Evolutionary conservation across 2,113 vertebrate genomes (phyloP).

Genomic region (Pholis gunnellus): DNA sequence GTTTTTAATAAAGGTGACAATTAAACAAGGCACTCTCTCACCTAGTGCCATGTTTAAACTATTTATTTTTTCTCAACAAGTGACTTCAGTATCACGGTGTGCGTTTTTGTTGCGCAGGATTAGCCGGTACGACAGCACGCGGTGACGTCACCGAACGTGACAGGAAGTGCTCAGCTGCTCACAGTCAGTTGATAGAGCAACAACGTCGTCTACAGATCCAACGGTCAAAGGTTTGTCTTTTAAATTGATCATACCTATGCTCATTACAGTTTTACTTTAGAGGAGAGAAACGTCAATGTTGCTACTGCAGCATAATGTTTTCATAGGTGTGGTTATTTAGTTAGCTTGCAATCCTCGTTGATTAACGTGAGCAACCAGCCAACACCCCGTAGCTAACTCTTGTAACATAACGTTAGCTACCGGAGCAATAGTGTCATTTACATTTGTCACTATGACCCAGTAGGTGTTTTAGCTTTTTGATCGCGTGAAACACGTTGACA

Average conservation of each 20-base stretch:
- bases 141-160: conserved; percentile 57
- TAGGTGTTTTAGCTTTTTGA: background rate
- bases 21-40: fast-evolving
- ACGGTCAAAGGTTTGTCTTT: conserved; percentile 61
- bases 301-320: background rate
- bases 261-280: background rate
- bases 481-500: background rate
- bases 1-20: fast-evolving
- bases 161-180: conserved; percentile 49
- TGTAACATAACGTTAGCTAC: background rate
- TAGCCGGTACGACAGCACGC: fast-evolving
- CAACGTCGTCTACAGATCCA: background rate
- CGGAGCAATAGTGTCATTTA: background rate
- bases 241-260: fast-evolving
- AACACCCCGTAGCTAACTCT: background rate
- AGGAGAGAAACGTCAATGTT: no score
- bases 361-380: background rate
- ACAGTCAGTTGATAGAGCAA: conserved; percentile 65
- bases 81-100: background rate
- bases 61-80: fast-evolving
- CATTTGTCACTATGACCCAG: background rate
- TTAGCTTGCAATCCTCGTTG: background rate
- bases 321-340: background rate
- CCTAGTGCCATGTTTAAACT: background rate
- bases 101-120: conserved; percentile 47